Base-by-base conservation (phyloP, 2,888 invertebrate genomes). In the Orthosia cruda region DNA sequence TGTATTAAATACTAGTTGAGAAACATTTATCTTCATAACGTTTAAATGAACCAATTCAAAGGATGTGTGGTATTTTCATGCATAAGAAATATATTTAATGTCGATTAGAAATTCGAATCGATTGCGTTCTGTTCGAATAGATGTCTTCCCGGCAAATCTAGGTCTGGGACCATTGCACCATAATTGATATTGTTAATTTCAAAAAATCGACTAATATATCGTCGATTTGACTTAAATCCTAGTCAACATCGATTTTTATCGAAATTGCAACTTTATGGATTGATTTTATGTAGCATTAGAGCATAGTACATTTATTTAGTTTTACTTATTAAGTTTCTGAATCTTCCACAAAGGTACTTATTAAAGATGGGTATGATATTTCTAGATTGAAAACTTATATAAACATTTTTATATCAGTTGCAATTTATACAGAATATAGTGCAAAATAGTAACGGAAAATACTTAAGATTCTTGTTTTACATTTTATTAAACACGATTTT, bases 171-270 rank as follows among this genome's bases (percentile, higher is more conserved):
- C 57, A 15, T 18, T 40, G 23, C 18, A 63, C 32, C 49, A 18
- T 40, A 23, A 13, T n/a, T 12, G 32, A 47, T 50, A 79, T 63
- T 54, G 70, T 59, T 69, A 54, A 54, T 45, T 61, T 45, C 7
- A 20, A n/a, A n/a, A 47, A 77, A 26, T 73, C 64, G 74, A 61
- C 64, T 47, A 13, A 47, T 63, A 2, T 32, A 23, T 55, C 2
- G 81, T 74, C 61, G 64, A 69, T 76, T 69, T 59, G 23, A 83
- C 58, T 78, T 83, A 66, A 73, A 66, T 79, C 84, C 84, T 81
- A 83, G 81, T 79, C 84, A 79, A 74, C 63, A 80, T 81, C 57
- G 80, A 70, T 80, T 70, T 40, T 63, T 63, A 79, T 81, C 67
- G 69, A 63, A 80, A 80, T 81, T 61, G 52, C 12, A 71, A 82